phyloP scores from a whole-genome alignment of 2,797 vertebrate genomes.

The Megaceryle alcyon region DNA sequence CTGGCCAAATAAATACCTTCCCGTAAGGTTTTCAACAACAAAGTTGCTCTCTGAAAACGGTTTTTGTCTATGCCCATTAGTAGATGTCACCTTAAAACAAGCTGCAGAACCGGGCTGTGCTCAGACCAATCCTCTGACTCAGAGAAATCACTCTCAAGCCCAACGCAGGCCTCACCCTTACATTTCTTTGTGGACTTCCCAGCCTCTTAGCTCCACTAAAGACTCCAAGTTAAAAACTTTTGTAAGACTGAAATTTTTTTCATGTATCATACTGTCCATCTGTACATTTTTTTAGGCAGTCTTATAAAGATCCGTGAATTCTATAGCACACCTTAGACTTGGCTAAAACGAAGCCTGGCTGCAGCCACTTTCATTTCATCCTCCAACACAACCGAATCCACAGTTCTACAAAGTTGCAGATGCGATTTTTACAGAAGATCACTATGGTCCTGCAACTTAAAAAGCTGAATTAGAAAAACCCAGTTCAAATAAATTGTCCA shows the following conservation, averaged over 20 bases:
- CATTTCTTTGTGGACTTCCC: neutral
- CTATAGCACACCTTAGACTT: neutral
- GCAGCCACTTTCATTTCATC: accelerated
- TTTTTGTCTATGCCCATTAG: accelerated
- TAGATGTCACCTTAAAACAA: neutral
- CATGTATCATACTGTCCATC: accelerated
- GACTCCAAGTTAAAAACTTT: neutral
- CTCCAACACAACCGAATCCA: neutral
- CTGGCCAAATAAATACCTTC: neutral
- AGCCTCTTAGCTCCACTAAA: neutral
- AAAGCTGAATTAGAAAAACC: neutral
- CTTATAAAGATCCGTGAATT: neutral
- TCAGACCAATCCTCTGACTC: neutral
- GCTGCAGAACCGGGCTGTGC: accelerated
- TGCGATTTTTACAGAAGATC: neutral
- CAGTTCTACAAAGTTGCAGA: neutral
- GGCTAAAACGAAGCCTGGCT: neutral
- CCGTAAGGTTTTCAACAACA: neutral
- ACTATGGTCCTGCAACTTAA: accelerated
- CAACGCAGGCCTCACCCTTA: neutral
- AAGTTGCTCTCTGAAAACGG: neutral
- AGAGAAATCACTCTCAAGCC: neutral
- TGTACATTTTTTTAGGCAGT: neutral
- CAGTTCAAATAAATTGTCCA: neutral
- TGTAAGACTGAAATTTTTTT: neutral